Evolutionary conservation across 2,888 invertebrate genomes (phyloP), one percentile per base, ranked within the genome.

Genomic region (Diloba caeruleocephala): DNA sequence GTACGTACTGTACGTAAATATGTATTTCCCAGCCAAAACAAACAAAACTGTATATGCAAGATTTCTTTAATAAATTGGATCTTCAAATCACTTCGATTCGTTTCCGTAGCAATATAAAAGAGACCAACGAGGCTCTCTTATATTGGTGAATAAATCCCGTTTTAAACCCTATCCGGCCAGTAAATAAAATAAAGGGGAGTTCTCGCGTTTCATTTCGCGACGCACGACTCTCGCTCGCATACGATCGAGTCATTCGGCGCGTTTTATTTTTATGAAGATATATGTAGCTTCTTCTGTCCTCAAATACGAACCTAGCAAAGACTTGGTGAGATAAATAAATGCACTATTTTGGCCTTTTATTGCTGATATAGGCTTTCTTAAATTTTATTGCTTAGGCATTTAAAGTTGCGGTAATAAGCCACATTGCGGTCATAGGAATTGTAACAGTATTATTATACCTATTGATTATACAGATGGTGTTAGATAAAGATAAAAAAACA

Each of bases 261-360:
- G 76, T 82, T 88, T 87, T 84, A 85, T 86, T 90, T 88, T 88
- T 87, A 90, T 88, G 87, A 88, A 90, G 90, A 90, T 85, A n/a
- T n/a, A 83, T 88, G 88, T 89, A 71, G 83, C 81, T 66, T 50
- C 63, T 60, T 32, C 67, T 72, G 65, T 69, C 65, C 67, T 73
- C 65, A 72, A 78, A 82, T 83, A 76, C 70, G 78, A 78, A 73
- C 68, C 74, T 76, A 63, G 36, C 43, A 59, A 63, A 52, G 71
- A 62, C 80, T 81, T 76, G 56, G 42, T 41, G 52, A 68, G 71
- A 74, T 75, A 77, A 81, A 81, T 82, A 82, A 81, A 82, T 81
- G 81, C 81, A 78, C 49, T 74, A 66, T 67, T 72, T 65, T 36
- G 34, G 29, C 12, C 41, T 61, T 60, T 60, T 69, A 43, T 57